phyloP scores from a whole-genome alignment of 1,140 invertebrate species.

The Trichonephila clavipes region DNA sequence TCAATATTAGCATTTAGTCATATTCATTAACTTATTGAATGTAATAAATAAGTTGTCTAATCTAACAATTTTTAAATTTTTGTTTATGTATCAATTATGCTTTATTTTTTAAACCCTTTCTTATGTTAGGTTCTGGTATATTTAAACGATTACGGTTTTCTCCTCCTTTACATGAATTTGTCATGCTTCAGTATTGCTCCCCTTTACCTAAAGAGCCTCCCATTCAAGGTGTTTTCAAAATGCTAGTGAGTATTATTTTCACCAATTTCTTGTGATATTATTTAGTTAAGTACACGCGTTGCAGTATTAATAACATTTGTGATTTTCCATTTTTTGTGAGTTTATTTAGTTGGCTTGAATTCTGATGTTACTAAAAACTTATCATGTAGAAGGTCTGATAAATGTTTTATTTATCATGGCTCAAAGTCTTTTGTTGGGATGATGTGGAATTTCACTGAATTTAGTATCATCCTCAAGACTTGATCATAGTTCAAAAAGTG shows the following conservation, averaged over 20 bases:
- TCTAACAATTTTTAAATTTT: background rate
- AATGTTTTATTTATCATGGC: too few relatives aligned
- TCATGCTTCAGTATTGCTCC: constrained; percentile 60
- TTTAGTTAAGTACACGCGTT: too few relatives aligned
- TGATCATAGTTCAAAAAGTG: too few relatives aligned
- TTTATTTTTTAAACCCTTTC: background rate
- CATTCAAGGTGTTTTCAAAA: constrained; percentile 66
- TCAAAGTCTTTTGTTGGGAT: too few relatives aligned
- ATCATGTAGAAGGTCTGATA: too few relatives aligned
- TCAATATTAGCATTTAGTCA: background rate
- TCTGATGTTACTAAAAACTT: too few relatives aligned
- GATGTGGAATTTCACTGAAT: too few relatives aligned
- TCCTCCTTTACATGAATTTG: constrained; percentile 68
- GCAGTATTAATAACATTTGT: too few relatives aligned
- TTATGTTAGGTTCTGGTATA: background rate
- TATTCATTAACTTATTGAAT: too few relatives aligned
- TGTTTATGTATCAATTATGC: background rate
- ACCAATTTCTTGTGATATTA: background rate
- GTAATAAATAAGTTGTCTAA: background rate
- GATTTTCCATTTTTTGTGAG: too few relatives aligned
- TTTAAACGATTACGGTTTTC: constrained; percentile 44
- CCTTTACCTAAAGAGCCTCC: constrained; percentile 46
- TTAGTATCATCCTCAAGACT: too few relatives aligned
- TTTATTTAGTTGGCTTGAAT: too few relatives aligned
- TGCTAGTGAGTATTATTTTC: constrained; percentile 37